Conservation (phyloP, 1,140 invertebrate species). For the Tetraneura akinire region DNA sequence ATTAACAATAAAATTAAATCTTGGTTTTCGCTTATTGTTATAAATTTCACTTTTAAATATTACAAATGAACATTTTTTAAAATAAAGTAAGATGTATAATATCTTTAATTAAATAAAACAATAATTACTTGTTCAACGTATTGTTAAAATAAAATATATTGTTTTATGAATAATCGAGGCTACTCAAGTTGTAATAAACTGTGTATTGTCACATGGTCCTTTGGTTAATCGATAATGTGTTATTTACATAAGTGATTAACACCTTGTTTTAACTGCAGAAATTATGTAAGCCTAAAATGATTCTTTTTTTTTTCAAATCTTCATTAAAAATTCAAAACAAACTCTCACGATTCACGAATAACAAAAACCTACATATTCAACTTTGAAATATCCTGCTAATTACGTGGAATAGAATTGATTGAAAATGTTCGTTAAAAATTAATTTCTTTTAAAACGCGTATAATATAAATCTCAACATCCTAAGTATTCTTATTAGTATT, state of each 20-base stretch:
- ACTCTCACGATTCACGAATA: neutral
- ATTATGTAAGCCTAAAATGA: neutral
- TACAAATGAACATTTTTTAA: too few species aligned
- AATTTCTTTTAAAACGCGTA: too few species aligned
- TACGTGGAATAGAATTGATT: too few species aligned
- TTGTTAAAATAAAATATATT: conserved; percentile 1
- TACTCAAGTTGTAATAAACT: conserved; percentile 6
- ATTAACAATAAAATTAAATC: too few species aligned
- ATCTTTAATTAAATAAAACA: neutral
- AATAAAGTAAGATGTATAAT: too few species aligned
- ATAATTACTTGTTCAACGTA: conserved; percentile 1
- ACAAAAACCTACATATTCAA: too few species aligned
- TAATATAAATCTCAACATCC: too few species aligned
- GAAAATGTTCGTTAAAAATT: too few species aligned
- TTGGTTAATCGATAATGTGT: conserved; percentile 16
- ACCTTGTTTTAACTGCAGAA: neutral
- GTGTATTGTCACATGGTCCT: conserved; percentile 8
- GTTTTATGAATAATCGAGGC: conserved; percentile 12
- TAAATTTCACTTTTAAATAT: too few species aligned
- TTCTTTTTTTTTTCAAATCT: conserved; percentile 7
- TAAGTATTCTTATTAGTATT: too few species aligned
- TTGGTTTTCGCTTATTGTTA: too few species aligned
- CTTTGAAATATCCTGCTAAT: too few species aligned
- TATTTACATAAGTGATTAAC: conserved; percentile 36
- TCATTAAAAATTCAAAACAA: conserved; percentile 23